These are phyloP conservation scores for Pachydiplax longipennis DNA, from an alignment of 2,888 invertebrate species.

Conservation along the genomic window DNA sequence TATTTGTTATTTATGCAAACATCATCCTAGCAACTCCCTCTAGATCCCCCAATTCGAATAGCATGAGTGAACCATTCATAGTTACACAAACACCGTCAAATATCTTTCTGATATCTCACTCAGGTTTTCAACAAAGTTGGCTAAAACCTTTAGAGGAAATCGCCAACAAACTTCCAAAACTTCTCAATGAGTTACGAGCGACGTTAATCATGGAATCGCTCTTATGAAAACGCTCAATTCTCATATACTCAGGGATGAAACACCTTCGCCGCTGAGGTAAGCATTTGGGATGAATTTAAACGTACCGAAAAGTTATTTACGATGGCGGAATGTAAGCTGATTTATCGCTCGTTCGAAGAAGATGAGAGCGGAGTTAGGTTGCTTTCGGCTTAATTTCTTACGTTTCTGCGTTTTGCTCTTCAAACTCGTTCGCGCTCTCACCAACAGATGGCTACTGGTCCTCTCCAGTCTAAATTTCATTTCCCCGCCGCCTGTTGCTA, in stretches of 20 bases:
- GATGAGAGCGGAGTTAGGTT: not conserved
- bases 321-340: not conserved
- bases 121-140: too few species aligned
- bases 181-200: not conserved
- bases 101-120: too few species aligned
- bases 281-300: not conserved
- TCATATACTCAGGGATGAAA: not conserved
- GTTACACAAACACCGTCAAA: too few species aligned
- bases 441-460: slow-evolving; percentile 38
- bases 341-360: not conserved
- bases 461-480: slow-evolving; percentile 25
- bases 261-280: not conserved
- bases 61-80: too few species aligned
- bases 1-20: too few species aligned
- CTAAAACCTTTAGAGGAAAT: too few species aligned
- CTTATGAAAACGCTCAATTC: not conserved
- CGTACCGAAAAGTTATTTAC: not conserved
- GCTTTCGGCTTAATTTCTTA: not conserved
- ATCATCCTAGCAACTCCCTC: too few species aligned
- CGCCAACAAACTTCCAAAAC: not conserved
- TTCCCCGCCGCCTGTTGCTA: slow-evolving; percentile 40
- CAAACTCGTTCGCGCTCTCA: slow-evolving; percentile 15
- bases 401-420: not conserved
- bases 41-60: too few species aligned
- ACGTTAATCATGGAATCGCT: slow-evolving; percentile 14